Percentiles rank a stretch among this genome's conserved stretches.
Evolutionary conservation across 1,140 invertebrate species (phyloP).

Genomic region (Chionoecetes opilio): DNA sequence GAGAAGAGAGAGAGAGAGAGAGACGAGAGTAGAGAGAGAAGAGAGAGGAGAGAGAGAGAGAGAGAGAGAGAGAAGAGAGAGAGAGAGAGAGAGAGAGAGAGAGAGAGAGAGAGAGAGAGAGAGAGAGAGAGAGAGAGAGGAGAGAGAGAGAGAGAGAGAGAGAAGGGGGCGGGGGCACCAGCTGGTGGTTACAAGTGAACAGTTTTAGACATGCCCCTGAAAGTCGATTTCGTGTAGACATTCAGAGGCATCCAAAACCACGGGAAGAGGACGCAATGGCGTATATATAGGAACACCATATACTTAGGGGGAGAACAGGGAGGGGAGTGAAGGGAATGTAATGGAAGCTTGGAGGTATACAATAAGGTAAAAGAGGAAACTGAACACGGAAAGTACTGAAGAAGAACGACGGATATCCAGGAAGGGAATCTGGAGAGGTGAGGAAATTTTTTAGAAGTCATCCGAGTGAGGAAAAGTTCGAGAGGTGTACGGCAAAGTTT

Average conservation of each 20-base stretch:
- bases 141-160: slow-evolving; percentile 22
- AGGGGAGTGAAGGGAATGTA: background rate
- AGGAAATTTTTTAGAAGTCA: no score
- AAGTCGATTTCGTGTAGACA: slow-evolving; percentile 74
- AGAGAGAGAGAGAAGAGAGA: slow-evolving; percentile 23
- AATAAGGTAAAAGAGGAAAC: background rate
- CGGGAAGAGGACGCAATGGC: background rate
- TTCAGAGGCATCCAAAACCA: slow-evolving; percentile 60
- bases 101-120: slow-evolving; percentile 49
- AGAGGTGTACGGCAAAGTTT: no score
- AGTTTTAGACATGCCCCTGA: slow-evolving; percentile 54
- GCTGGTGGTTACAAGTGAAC: background rate
- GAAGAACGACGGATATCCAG: background rate
- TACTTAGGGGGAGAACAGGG: background rate
- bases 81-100: slow-evolving; percentile 37
- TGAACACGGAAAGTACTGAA: background rate
- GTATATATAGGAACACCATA: background rate
- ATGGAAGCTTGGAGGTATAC: background rate
- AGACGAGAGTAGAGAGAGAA: slow-evolving; percentile 20
- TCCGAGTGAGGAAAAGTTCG: background rate
- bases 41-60: background rate
- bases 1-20: background rate
- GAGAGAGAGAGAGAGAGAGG: slow-evolving; percentile 48
- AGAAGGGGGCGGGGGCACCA: background rate
- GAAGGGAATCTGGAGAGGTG: background rate